Evolutionary conservation across 1,140 invertebrate genomes (phyloP), one percentile per base, ranked within the genome.

Genomic region (Drosophila cardini): DNA sequence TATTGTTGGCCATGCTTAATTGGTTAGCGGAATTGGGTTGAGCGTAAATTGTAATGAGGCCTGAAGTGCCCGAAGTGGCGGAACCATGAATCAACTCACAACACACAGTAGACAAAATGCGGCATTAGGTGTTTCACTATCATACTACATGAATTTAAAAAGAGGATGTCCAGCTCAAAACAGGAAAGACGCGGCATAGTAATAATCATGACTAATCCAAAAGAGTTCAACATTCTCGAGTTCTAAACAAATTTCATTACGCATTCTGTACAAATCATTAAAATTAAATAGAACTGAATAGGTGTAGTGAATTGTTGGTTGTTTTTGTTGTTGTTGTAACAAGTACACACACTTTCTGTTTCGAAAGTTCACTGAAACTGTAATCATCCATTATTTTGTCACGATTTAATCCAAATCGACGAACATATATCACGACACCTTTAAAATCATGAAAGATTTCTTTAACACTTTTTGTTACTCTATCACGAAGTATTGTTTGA

Each of bases 11-110:
- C 73, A 77, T 57, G 83, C 83, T 87, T 86, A 87, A 87, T 87
- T 85, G 81, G 70, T 63, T 57, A 53, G 45, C 70, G 78, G 56
- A 86, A 81, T 81, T 83, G 76, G 83, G 76, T 89, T 87, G 76
- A 77, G 62, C 63, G 74, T 60, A 61, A 71, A 68, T 89, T 77
- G 78, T 83, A 87, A 87, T 87, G 76, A 87, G 76, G 52, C 76
- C 48, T 46, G 65, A 86, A 61, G 56, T 64, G 48, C 57, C 50
- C 30, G 43, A 65, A 52, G 3, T 36, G 13, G 26, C 9, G 38
- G 34, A 48, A 42, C 42, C 55, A 73, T 73, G 71, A 68, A 73
- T 73, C 64, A 73, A 68, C 56, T 13, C 11, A 42, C 15, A 43
- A 68, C 56, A 16, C 10, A 40, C 15, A 42, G 26, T 13, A 55